Percentiles rank a stretch among this genome's conserved stretches.
These are phyloP conservation scores for Sorex maritimensis DNA, from an alignment of 2,797 vertebrate species.

Conservation along the genomic window DNA sequence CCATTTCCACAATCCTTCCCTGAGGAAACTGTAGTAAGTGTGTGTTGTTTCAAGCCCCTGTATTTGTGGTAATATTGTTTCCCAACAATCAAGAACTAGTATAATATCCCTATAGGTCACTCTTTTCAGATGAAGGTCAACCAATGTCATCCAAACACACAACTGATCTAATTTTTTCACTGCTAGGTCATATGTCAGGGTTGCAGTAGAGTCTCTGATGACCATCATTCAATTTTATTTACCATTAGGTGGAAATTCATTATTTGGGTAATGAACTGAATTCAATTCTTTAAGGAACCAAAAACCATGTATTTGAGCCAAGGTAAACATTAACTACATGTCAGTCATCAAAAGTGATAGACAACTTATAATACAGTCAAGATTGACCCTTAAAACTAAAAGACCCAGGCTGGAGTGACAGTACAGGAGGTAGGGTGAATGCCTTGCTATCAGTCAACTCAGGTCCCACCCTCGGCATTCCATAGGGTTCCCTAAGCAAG, in stretches of 20 bases:
- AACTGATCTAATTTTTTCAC: background rate
- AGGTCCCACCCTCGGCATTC: too few relatives aligned
- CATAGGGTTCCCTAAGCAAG: too few relatives aligned
- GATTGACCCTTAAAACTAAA: background rate
- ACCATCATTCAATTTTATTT: conserved; percentile 36
- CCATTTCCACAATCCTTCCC: background rate
- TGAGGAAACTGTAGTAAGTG: background rate
- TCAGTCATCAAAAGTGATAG: background rate
- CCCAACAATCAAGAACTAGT: background rate
- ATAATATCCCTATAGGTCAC: background rate
- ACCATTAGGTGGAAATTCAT: background rate
- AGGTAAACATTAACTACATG: background rate
- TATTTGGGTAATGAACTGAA: background rate
- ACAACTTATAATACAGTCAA: background rate
- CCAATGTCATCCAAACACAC: background rate
- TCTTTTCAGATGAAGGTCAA: background rate
- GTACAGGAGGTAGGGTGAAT: too few relatives aligned
- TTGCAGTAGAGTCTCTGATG: background rate
- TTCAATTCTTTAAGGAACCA: background rate
- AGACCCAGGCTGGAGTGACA: too few relatives aligned
- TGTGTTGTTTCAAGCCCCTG: background rate
- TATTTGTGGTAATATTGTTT: background rate
- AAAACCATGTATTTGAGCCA: background rate
- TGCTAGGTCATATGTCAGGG: background rate
- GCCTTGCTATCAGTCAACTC: too few relatives aligned